A percentile compares a stretch with the other conserved stretches of the same genome.
Conservation (phyloP, 30 jellyfish, hydroid and myxozoan species). For the Clytia hemisphaerica region DNA sequence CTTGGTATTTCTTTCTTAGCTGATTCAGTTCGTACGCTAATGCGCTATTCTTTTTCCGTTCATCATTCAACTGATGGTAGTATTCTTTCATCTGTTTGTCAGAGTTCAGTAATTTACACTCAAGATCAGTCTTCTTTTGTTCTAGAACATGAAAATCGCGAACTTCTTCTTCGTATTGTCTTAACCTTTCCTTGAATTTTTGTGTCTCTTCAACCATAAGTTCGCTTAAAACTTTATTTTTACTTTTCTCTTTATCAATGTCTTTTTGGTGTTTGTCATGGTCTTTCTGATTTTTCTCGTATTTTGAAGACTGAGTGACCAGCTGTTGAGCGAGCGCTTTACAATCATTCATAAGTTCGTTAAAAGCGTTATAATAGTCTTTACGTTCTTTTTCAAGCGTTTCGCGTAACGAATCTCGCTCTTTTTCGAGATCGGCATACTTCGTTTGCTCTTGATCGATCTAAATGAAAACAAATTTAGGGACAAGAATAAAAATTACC, state of each 20-base stretch:
- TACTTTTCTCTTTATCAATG: constrained; percentile 72
- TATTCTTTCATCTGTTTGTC: constrained; percentile 57
- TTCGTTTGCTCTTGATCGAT: constrained; percentile 76
- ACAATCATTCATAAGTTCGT: constrained; percentile 65
- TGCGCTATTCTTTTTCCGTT: constrained; percentile 36
- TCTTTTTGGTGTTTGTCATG: constrained; percentile 54
- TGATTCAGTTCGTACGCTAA: constrained; percentile 54
- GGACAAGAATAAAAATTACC: too few species aligned
- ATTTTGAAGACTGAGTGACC: constrained; percentile 55
- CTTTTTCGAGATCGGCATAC: constrained; percentile 70
- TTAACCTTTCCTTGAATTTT: constrained; percentile 64
- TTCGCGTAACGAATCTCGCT: constrained; percentile 41
- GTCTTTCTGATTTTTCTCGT: constrained; percentile 54
- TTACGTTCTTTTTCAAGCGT: constrained; percentile 58
- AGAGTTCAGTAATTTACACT: constrained; percentile 32
- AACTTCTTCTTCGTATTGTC: constrained; percentile 58
- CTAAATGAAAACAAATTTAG: constrained; percentile 31
- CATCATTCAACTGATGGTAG: constrained; percentile 59
- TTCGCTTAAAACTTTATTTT: constrained; percentile 66
- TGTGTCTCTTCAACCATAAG: constrained; percentile 83
- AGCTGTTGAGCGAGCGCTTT: constrained; percentile 72
- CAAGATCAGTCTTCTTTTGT: constrained; percentile 51
- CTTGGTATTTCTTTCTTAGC: constrained; percentile 23
- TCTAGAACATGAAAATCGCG: constrained; percentile 41
- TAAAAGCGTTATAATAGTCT: constrained; percentile 58